Evolutionary conservation across 2,888 invertebrate genomes (phyloP), one percentile per base, ranked within the genome.

Genomic region (Dicyrtoma fusca): DNA sequence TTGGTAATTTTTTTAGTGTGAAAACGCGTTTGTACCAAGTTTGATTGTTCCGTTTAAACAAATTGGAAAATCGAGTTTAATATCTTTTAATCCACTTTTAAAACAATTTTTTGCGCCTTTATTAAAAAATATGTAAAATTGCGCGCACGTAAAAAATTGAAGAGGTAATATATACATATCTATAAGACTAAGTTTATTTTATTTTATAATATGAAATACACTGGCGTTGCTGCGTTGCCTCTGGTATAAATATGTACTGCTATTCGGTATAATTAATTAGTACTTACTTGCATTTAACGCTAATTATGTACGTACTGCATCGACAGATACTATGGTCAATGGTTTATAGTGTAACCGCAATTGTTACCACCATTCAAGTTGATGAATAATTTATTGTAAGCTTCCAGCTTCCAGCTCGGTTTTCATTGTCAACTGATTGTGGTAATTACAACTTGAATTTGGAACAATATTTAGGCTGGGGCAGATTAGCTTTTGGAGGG

Each of bases 401-500:
- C 13, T 49, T n/a, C 4, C 4, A 49, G 3, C 17, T n/a, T 49
- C n/a, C n/a, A n/a, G n/a, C n/a, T 49, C 4, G 17, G 17, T 49
- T 4, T 49, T 49, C n/a, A 6, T 49, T 49, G 49, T 49, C 14
- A 6, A 49, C 17, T 14, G 13, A 44, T 13, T 10, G 8, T 44
- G 45, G 45, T 49, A 49, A 49, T 6, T 49, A 4, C 8, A 34
- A 34, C 8, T 34, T 34, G 8, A 34, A 34, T 34, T 34, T 34
- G 8, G 3, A 5, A 34, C 8, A 34, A 34, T 14, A 17, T 42
- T 61, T 61, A 61, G 17, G 61, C 61, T 17, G 34, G 61, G 3
- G 61, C 61, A 11, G 61, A 6, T 61, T 61, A 34, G 17, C 42
- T 14, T 42, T 34, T 34, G 5, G 70, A 55, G 1, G 70, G 61